Evolutionary conservation across 1,140 invertebrate species (phyloP).

Genomic region (Drosophila dunni): DNA sequence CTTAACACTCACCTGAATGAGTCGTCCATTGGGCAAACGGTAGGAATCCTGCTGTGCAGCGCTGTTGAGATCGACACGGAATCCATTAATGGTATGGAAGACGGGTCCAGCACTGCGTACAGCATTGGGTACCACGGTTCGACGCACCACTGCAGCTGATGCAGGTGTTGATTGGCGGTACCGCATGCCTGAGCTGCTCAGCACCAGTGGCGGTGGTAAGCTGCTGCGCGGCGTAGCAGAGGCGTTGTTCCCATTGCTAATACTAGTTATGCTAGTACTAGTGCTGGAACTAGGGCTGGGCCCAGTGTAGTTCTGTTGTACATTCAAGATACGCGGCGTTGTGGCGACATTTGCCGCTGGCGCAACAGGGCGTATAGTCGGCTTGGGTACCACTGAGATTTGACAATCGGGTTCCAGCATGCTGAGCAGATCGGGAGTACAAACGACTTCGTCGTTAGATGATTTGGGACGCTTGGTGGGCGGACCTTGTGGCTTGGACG

Average conservation of each 20-base stretch:
- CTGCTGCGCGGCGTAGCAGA: constrained; percentile 40
- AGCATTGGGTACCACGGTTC: constrained; percentile 61
- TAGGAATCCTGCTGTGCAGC: constrained; percentile 82
- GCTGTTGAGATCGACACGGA: constrained; percentile 81
- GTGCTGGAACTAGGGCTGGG: constrained; percentile 33
- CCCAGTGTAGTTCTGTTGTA: constrained; percentile 71
- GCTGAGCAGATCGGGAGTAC: constrained; percentile 81
- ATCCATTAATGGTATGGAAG: constrained; percentile 83
- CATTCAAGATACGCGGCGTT: constrained; percentile 69
- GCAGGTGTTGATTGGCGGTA: constrained; percentile 47
- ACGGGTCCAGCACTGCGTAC: constrained; percentile 63
- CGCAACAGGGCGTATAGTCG: constrained; percentile 7
- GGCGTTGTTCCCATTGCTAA: constrained; percentile 18
- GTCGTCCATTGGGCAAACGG: constrained; percentile 79
- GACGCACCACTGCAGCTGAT: constrained; percentile 44
- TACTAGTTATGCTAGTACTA: constrained; percentile 14
- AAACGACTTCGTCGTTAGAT: constrained; percentile 83
- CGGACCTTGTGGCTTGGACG: constrained; percentile 30
- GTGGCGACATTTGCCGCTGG: constrained; percentile 38
- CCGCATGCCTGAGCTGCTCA: constrained; percentile 71
- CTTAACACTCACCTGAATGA: constrained; percentile 75
- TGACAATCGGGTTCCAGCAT: constrained; percentile 82
- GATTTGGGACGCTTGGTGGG: constrained; percentile 64
- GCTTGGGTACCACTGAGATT: constrained; percentile 63
- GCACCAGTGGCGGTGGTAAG: constrained; percentile 72